These are phyloP conservation scores for Syngnathus scovelli DNA, from an alignment of 2,113 vertebrate genomes.

Conservation along the genomic window DNA sequence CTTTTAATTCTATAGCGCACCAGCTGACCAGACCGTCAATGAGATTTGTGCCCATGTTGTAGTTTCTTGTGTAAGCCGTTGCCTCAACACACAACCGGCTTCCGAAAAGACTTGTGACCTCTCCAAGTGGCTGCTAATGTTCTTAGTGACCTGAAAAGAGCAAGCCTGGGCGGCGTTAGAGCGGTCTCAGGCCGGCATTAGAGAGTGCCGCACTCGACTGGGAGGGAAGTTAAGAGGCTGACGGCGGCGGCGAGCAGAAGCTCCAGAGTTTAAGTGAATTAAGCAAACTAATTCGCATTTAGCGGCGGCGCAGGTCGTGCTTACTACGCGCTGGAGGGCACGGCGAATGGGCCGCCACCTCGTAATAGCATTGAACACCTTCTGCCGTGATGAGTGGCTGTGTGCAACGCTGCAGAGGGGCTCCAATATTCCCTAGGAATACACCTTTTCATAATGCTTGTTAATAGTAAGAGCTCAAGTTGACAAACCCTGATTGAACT, in stretches of 20 bases:
- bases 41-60: background rate
- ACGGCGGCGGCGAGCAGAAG: conserved; percentile 32
- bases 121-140: conserved; percentile 45
- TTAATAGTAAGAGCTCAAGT: background rate
- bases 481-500: background rate
- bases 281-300: conserved; percentile 52
- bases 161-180: conserved; percentile 24
- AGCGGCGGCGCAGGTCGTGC: conserved; percentile 39
- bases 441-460: background rate
- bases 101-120: conserved; percentile 42
- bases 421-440: background rate
- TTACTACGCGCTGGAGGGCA: conserved; percentile 45
- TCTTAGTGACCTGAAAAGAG: conserved; percentile 49
- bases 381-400: conserved; percentile 40
- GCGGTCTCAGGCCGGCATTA: conserved; percentile 42
- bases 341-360: conserved; percentile 44
- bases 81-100: conserved; percentile 16
- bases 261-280: conserved; percentile 56
- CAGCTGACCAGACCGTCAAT: background rate
- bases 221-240: conserved; percentile 38
- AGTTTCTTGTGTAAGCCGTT: background rate
- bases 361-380: conserved; percentile 61
- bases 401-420: background rate
- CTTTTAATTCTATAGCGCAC: background rate
- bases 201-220: conserved; percentile 12